Base-by-base conservation (phyloP, 2,888 invertebrate genomes). In the Nipponacmea schrenckii region DNA sequence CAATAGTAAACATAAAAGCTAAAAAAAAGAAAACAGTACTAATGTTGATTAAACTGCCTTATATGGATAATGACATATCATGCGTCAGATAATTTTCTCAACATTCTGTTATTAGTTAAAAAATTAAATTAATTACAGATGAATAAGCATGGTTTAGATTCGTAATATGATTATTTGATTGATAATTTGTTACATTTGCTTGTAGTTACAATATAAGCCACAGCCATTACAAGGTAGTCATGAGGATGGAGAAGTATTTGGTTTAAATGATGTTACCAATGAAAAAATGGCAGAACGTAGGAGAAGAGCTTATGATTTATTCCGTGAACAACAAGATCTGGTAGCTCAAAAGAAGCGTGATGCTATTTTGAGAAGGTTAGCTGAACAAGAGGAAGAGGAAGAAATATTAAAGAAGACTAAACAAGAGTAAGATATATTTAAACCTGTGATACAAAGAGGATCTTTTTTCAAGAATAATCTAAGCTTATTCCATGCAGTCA, bases 251-350 rank as follows among this genome's bases (percentile, higher is more conserved):
- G 82, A 84, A 50, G 80, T 88, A 1, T 89, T 89, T 73, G 89
- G 89, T n/a, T 87, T 85, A 76, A 81, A 87, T 71, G 89, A 89
- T 77, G 84, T 85, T 81, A 87, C 81, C 70, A 86, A 86, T 68
- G 88, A 88, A 69, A 85, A 86, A 73, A 80, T 89, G 85, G 81
- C 83, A 5, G 87, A 87, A 64, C 80, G 83, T 24, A 77, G 87
- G 67, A 74, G 80, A 45, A 77, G 81, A n/a, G 88, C 88, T 1
- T 82, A 83, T 39, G 84, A 86, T 44, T 71, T 88, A 31, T 86
- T 86, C 80, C 78, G 82, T 69, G 86, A 87, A 31, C 88, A 89
- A 74, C 83, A 86, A 64, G 84, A 84, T 10, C 78, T 85, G 50
- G 86, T 88, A 24, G 87, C 86, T 27, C 86, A 87, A 73, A 82